phyloP scores from a whole-genome alignment of 2,797 vertebrate genomes.

The Coilia nasus region DNA sequence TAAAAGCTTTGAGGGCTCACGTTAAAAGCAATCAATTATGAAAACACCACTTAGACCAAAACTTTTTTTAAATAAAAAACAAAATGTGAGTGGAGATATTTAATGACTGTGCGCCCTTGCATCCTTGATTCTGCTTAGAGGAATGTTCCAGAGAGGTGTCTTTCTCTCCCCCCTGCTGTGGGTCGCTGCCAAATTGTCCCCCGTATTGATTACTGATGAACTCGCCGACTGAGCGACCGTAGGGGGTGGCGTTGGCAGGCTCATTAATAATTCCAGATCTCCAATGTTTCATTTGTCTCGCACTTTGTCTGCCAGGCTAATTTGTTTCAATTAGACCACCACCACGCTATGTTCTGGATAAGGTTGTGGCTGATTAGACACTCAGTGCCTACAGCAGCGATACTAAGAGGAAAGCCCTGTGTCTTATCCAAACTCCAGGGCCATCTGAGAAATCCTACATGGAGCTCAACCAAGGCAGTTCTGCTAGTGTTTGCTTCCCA shows the following conservation, averaged over 20 bases:
- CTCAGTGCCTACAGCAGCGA: background rate
- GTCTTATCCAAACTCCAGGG: background rate
- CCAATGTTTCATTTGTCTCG: constrained; percentile 47
- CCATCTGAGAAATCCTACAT: background rate
- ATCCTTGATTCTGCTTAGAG: background rate
- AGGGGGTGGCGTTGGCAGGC: constrained; percentile 24
- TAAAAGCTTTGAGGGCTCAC: background rate
- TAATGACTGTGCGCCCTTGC: background rate
- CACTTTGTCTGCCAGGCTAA: constrained; percentile 45
- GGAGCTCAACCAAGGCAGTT: background rate
- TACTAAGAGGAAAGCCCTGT: background rate
- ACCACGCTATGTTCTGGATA: constrained; percentile 24
- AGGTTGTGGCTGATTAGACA: constrained; percentile 43
- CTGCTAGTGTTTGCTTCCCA: background rate
- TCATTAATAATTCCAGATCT: constrained; percentile 50
- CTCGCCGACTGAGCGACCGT: constrained; percentile 42
- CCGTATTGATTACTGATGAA: constrained; percentile 43
- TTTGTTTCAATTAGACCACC: constrained; percentile 62
- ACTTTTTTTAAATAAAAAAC: background rate
- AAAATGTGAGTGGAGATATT: background rate
- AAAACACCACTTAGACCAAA: background rate
- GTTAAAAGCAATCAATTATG: background rate
- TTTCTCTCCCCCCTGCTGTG: background rate
- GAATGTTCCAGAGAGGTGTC: background rate
- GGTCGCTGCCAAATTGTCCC: constrained; percentile 33